Evolutionary conservation across 2,113 vertebrate genomes (phyloP), one percentile per base, ranked within the genome.

Genomic region (Melierax canorus): DNA sequence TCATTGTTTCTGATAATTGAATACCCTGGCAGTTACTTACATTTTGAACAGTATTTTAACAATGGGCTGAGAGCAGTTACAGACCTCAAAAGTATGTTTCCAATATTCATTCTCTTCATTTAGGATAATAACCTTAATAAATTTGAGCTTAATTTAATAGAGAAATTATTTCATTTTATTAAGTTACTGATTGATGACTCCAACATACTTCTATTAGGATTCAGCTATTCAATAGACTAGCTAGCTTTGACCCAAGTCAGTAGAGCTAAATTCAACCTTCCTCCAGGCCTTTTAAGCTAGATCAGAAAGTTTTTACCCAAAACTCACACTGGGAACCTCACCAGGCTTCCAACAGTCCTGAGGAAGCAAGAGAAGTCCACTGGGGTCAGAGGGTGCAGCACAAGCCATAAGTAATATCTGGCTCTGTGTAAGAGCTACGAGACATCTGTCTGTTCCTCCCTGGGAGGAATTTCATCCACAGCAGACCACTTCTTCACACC

Each of bases 371-470:
- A 16, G n/a, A 76, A 68, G 18, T 22, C 48, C 43, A 6, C 10
- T 6, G 23, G 10, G 21, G 8, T 9, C 22, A 38, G 7, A 32
- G 24, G 11, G 7, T 46, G 5, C 38, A 50, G 50, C 8, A 46
- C 26, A 69, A 73, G 10, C 2, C 30, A 2, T 10, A 22, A 39
- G 19, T 11, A 38, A 38, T 6, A 20, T 5, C 21, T 18, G 8
- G 4, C 9, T 43, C 23, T 29, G 5, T 2, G 1, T 26, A 29
- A 43, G 11, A 58, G 48, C 43, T 32, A 15, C 1, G 3, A 50
- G 41, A 29, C 6, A 29, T 7, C 51, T 21, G 32, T 7, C 38
- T 29, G 0, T 10, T 72, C 64, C 45, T 50, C 59, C 29, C 8
- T 27, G 15, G 46, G 23, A 66, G 12, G 3, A 16, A 20, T 18